These are phyloP conservation scores for Eueremaeus valkanovi DNA, from an alignment of 2,888 invertebrate species.

Conservation along the genomic window DNA sequence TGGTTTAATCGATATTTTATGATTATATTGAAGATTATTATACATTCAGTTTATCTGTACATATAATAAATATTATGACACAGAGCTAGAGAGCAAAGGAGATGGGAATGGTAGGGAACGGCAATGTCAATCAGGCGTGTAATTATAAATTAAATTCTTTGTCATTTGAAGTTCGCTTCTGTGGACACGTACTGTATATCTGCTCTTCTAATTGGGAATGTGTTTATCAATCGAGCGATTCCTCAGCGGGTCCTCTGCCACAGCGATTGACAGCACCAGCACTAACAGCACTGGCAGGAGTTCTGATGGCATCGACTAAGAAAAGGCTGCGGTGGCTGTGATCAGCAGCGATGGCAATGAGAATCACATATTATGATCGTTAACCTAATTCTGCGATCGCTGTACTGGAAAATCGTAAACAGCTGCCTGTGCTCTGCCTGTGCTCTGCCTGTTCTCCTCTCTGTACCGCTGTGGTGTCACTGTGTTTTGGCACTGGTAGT, in stretches of 20 bases:
- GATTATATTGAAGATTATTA: background rate
- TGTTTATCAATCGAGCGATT: background rate
- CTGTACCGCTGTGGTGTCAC: background rate
- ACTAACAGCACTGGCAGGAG: background rate
- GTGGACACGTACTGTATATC: background rate
- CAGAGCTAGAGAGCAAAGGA: background rate
- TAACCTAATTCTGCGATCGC: slow-evolving; percentile 6
- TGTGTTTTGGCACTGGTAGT: background rate
- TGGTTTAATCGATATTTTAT: background rate
- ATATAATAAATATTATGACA: background rate
- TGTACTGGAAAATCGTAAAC: slow-evolving; percentile 9
- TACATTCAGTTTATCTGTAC: background rate
- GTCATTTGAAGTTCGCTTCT: slow-evolving; percentile 5
- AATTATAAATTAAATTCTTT: slow-evolving; percentile 1
- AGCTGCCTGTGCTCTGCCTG: background rate
- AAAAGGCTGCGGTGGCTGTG: background rate
- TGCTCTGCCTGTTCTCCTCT: background rate
- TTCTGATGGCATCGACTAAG: background rate
- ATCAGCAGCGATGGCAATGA: background rate
- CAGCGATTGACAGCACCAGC: background rate
- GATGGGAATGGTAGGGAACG: background rate
- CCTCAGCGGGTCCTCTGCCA: background rate
- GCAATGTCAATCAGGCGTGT: background rate
- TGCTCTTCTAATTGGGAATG: background rate
- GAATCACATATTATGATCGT: slow-evolving; percentile 9